Evolutionary conservation across 2,797 vertebrate genomes (phyloP).

Genomic region (Xerus rutilus): DNA sequence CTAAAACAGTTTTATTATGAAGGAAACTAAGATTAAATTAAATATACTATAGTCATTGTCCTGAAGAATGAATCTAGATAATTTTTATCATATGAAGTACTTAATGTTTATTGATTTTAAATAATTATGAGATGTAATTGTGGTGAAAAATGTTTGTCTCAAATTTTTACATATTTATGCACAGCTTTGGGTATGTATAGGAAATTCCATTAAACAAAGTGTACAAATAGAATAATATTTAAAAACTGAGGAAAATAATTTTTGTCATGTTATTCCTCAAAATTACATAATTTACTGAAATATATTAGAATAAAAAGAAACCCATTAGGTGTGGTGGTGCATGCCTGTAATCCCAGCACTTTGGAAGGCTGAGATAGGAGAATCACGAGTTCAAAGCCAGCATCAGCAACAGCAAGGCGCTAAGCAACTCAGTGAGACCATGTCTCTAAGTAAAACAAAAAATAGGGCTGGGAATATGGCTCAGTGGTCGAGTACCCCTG

Average conservation of each 20-base stretch:
- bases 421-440: too few species aligned
- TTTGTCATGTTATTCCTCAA: not conserved
- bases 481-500: too few species aligned
- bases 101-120: not conserved
- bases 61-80: not conserved
- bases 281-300: not conserved
- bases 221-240: not conserved
- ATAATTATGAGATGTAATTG: slow-evolving; percentile 17
- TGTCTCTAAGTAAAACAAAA: too few species aligned
- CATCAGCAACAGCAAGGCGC: too few species aligned
- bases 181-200: not conserved
- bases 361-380: too few species aligned
- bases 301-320: not conserved
- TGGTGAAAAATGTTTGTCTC: not conserved
- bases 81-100: not conserved
- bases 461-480: too few species aligned
- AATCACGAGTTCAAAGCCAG: too few species aligned
- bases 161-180: not conserved
- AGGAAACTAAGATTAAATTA: not conserved
- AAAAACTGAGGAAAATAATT: not conserved
- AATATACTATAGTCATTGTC: not conserved
- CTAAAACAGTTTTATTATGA: not conserved
- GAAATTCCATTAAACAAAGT: not conserved
- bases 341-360: too few species aligned
- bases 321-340: too few species aligned